phyloP scores from a whole-genome alignment of 2,797 vertebrate genomes.

The Pogoniulus pusillus region DNA sequence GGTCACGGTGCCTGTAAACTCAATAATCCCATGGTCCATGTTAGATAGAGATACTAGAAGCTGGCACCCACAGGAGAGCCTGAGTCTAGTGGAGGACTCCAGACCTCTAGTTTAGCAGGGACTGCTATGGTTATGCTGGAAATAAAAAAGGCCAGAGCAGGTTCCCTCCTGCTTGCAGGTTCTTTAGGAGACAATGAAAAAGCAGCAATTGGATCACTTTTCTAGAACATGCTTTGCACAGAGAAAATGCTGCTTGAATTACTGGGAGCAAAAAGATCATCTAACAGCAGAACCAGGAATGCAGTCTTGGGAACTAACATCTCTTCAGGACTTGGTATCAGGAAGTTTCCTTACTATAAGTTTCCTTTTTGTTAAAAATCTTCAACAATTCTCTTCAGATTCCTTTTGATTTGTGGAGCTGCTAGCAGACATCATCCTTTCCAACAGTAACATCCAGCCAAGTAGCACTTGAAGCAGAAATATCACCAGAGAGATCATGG shows the following conservation, averaged over 20 bases:
- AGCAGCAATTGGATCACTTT: not conserved
- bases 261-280: not conserved
- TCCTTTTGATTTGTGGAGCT: not conserved
- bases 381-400: not conserved
- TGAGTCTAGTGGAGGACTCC: not conserved
- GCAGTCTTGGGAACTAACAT: not conserved
- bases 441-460: not conserved
- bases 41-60: not conserved
- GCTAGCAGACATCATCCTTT: not conserved
- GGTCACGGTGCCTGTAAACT: not conserved
- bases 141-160: not conserved
- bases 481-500: not conserved
- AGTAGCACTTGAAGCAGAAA: not conserved
- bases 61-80: not conserved
- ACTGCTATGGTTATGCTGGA: not conserved
- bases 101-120: not conserved
- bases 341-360: not conserved
- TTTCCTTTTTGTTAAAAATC: not conserved
- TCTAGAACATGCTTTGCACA: not conserved
- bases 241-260: not conserved
- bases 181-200: not conserved
- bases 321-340: not conserved
- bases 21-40: not conserved
- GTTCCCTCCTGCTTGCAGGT: not conserved
- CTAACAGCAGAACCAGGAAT: not conserved